A percentile compares a stretch with the other conserved stretches of the same genome.
Evolutionary conservation across 1,140 invertebrate genomes (phyloP).

Genomic region (Platyura marginata): DNA sequence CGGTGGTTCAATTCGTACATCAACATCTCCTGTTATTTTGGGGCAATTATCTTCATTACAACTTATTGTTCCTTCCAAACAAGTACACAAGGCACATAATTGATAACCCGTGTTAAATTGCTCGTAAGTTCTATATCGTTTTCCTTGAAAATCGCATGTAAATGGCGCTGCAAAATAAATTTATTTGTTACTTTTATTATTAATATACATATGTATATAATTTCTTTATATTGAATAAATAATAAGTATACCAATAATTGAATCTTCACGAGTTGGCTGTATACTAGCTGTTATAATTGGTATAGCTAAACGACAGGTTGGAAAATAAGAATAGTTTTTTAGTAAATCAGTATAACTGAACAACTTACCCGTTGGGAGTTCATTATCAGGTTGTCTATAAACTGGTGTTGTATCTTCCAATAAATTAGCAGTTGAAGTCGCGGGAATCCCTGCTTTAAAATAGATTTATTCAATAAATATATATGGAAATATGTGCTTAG

Average conservation of each 20-base stretch:
- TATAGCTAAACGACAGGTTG: background rate
- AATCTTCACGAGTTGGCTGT: background rate
- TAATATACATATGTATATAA: background rate
- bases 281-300: background rate
- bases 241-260: background rate
- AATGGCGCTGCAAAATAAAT: slow-evolving; percentile 11
- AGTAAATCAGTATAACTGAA: background rate
- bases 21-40: slow-evolving; percentile 11
- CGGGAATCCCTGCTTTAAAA: slow-evolving; percentile 12
- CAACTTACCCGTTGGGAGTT: slow-evolving; percentile 11
- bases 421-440: slow-evolving; percentile 15
- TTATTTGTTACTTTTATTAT: background rate
- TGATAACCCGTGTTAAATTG: slow-evolving; percentile 28
- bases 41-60: slow-evolving; percentile 19
- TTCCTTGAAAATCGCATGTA: slow-evolving; percentile 29
- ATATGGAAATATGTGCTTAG: too few species aligned
- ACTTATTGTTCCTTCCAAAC: slow-evolving; percentile 32
- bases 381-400: slow-evolving; percentile 13
- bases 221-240: background rate
- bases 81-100: slow-evolving; percentile 42
- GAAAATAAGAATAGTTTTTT: slow-evolving; percentile 4
- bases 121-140: slow-evolving; percentile 30
- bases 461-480: too few species aligned
- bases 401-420: slow-evolving; percentile 11
- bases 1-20: slow-evolving; percentile 12